A percentile compares a stretch with the other conserved stretches of the same genome.
Conservation (phyloP, 1,140 invertebrate species). For the Portunus trituberculatus region DNA sequence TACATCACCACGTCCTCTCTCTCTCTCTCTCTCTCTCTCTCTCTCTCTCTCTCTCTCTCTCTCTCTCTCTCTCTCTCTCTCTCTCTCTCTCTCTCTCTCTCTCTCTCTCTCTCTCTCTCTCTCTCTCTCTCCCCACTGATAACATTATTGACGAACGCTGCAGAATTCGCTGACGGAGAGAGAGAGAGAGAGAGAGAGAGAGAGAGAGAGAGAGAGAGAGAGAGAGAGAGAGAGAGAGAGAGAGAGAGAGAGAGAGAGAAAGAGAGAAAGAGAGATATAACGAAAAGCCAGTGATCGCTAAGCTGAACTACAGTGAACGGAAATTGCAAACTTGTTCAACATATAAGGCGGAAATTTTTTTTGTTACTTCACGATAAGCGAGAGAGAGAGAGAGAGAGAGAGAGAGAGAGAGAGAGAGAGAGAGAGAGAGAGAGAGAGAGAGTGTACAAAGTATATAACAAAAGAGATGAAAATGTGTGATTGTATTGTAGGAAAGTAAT, state of each 20-base stretch:
- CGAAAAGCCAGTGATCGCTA: not conserved
- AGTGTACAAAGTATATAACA: no score
- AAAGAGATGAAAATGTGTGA: not conserved
- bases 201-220: not conserved
- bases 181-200: not conserved
- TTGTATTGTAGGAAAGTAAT: not conserved
- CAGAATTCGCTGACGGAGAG: not conserved
- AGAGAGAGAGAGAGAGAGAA: not conserved
- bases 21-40: no score
- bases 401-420: no score
- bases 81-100: slow-evolving; percentile 52
- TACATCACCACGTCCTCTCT: no score
- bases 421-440: no score
- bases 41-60: slow-evolving; percentile 35
- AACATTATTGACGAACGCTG: not conserved
- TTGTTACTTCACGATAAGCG: no score
- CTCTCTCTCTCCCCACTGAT: not conserved
- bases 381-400: no score
- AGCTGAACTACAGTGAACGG: not conserved
- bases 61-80: slow-evolving; percentile 52
- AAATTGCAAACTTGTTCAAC: no score
- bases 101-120: slow-evolving; percentile 10
- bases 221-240: not conserved
- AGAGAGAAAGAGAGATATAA: not conserved
- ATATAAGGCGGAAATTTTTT: no score